Evolutionary conservation across 2,888 invertebrate species (phyloP), one percentile per base, ranked within the genome.

Genomic region (Amiota mariae): DNA sequence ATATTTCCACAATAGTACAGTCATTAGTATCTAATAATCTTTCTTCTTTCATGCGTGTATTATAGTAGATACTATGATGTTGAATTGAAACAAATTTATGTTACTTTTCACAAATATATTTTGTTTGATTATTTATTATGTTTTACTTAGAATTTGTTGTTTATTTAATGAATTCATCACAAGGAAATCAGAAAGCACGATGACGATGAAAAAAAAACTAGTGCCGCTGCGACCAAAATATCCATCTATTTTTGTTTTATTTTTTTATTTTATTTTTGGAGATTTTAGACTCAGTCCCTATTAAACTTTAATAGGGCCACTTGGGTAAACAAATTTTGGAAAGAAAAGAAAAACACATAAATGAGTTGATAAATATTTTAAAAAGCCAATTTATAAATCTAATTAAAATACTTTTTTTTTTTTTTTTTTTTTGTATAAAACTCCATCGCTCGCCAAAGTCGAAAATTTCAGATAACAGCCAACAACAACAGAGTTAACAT

Each of bases 311-410:
- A n/a, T n/a, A 54, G 54, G 24, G 15, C 67, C 11, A 9, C 67
- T 54, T 68, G 36, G n/a, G 67, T 67, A 15, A 48, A 11, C 48
- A 66, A 63, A 59, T 54, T 68, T 68, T 68, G 67, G 13, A 68
- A 68, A 68, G 67, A 68, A 48, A 68, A 54, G 67, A 68, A 24
- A 51, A 51, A 54, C 8, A 48, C n/a, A 66, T 48, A 47, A 66
- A 66, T 10, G 9, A 49, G 36, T 63, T 63, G 51, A 59, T 20
- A 54, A 54, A 47, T 68, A 54, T 47, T 54, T 24, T 24, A 36
- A 18, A 68, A 54, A 8, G 66, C 59, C 47, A 64, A 47, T 64
- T 47, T 47, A n/a, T n/a, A 63, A 63, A 63, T 12, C 0, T 13
- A 46, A 12, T 36, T 36, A 36, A 36, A 36, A 6, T 36, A 36